These are phyloP conservation scores for Danio albolineatus DNA, from an alignment of 2,797 vertebrate species.

Conservation along the genomic window DNA sequence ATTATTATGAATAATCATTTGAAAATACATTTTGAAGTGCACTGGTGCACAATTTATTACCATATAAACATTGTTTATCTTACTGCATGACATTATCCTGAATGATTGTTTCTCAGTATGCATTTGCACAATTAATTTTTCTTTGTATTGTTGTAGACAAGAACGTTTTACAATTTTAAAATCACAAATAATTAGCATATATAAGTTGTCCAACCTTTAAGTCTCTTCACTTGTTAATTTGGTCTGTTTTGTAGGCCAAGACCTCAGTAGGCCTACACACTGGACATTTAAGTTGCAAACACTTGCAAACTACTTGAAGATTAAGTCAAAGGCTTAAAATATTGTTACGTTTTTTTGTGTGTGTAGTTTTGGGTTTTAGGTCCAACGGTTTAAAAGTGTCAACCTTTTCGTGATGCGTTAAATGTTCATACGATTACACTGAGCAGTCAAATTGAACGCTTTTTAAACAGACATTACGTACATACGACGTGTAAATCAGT, in stretches of 20 bases:
- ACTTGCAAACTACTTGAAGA: not conserved
- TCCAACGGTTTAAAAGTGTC: not conserved
- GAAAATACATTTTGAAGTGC: not conserved
- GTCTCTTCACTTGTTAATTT: not conserved
- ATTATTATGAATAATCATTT: no score
- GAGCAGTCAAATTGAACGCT: not conserved
- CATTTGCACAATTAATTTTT: not conserved
- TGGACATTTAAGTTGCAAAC: not conserved
- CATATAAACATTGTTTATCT: not conserved
- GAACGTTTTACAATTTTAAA: not conserved
- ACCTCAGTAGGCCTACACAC: not conserved
- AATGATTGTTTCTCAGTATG: not conserved
- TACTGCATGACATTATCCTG: not conserved
- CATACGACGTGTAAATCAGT: not conserved
- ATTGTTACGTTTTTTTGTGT: not conserved
- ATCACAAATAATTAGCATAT: not conserved
- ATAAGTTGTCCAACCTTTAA: not conserved
- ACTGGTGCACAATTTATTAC: not conserved
- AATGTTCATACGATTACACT: not conserved
- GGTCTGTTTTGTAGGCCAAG: conserved; percentile 15
- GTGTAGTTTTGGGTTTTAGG: not conserved
- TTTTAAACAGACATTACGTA: not conserved
- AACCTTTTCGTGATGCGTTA: not conserved
- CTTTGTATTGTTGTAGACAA: not conserved
- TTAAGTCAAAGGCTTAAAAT: not conserved